Evolutionary conservation across 64 coral and sea anemone species (phyloP).

Genomic region (Pachyseris speciosa): DNA sequence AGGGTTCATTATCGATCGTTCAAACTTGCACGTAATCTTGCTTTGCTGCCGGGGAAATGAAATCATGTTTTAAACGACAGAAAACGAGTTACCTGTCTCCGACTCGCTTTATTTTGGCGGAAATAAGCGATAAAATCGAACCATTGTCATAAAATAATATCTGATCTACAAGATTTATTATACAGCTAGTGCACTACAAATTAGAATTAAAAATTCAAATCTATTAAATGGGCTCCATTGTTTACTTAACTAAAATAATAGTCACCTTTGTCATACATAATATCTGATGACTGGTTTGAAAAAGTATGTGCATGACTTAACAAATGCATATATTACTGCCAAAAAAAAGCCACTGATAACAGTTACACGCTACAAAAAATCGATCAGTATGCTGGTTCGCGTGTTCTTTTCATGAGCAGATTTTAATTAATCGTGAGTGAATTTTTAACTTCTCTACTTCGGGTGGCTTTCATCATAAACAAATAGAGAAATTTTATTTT

Average conservation of each 20-base stretch:
- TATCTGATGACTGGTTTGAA: too few relatives aligned
- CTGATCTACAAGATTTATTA: neutral
- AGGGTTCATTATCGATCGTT: too few relatives aligned
- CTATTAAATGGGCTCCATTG: neutral
- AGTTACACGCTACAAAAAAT: too few relatives aligned
- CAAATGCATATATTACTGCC: too few relatives aligned
- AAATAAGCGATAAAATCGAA: too few relatives aligned
- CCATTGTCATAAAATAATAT: neutral
- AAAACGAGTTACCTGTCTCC: too few relatives aligned
- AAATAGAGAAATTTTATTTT: neutral
- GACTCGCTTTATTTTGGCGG: too few relatives aligned
- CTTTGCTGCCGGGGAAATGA: too few relatives aligned
- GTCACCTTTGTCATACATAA: neutral
- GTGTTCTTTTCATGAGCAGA: neutral
- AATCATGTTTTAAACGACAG: too few relatives aligned
- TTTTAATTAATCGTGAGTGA: neutral
- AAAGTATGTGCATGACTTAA: neutral
- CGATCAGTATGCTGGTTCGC: neutral
- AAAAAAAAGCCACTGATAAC: too few relatives aligned
- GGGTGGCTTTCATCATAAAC: neutral
- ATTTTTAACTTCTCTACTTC: neutral
- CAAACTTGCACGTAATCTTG: too few relatives aligned
- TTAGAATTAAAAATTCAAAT: slow-evolving; percentile 6
- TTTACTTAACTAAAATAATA: slow-evolving; percentile 6
- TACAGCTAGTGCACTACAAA: neutral